A percentile compares a stretch with the other conserved stretches of the same genome.
phyloP scores from a whole-genome alignment of 23 tunicate species.

The Styela clava region DNA sequence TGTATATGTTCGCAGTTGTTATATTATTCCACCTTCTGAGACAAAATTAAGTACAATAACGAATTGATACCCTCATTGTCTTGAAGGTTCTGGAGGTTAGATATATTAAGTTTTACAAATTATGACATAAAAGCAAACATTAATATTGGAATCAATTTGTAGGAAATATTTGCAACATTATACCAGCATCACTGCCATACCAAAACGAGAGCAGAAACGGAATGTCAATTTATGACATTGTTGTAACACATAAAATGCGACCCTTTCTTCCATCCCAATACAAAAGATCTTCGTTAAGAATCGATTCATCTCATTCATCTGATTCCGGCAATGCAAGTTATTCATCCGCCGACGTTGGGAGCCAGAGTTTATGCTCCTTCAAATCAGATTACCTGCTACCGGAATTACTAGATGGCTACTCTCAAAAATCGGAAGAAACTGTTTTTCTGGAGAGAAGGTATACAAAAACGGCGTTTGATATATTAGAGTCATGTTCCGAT shows the following conservation, averaged over 20 bases:
- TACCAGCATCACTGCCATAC: neutral
- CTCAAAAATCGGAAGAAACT: neutral
- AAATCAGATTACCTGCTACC: neutral
- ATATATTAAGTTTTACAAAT: too few relatives aligned
- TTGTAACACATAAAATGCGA: conserved; percentile 14
- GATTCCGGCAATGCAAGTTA: neutral
- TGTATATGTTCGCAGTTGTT: too few relatives aligned
- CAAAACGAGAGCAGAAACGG: neutral
- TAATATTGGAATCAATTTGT: too few relatives aligned
- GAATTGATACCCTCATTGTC: too few relatives aligned
- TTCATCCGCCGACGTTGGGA: neutral
- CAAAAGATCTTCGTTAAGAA: neutral
- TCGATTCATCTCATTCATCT: neutral
- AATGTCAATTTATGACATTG: neutral
- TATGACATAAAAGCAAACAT: too few relatives aligned
- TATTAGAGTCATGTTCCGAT: neutral
- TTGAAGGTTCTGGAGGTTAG: too few relatives aligned
- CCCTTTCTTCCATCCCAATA: neutral
- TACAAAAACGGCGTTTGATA: neutral
- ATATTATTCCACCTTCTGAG: too few relatives aligned
- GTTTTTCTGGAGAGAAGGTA: neutral
- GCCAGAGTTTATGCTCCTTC: neutral
- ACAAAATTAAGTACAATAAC: too few relatives aligned
- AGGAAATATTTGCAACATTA: neutral
- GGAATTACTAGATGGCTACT: neutral